Evolutionary conservation across 2,797 vertebrate species (phyloP), one percentile per base, ranked within the genome.

Genomic region (Manis crassicaudata): DNA sequence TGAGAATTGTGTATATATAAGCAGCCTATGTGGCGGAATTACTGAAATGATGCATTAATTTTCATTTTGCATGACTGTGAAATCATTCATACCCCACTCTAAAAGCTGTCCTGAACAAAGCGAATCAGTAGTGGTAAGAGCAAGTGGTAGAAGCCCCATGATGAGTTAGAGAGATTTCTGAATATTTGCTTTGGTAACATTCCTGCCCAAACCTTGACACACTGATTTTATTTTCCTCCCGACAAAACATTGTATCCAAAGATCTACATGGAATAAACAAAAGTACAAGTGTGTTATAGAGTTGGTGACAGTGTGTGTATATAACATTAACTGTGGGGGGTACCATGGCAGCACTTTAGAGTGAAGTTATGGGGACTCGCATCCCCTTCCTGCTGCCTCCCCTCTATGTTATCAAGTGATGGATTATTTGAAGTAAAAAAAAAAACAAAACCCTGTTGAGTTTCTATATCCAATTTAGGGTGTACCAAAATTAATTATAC

Each of bases 401-500:
- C 16, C 63, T 92, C 50, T 40, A 70, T 0, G 8, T 82, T 90
- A 95, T 54, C 76, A 94, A 93, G 84, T 83, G 73, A 97, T 96
- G 70, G 93, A 97, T 97, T 82, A 94, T 96, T 84, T 68, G 92
- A 97, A 98, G 97, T 96, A 95, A 92, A 92, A 97, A 98, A 91
- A 92, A 40, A 40, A 35, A 35, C 35, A 35, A 98, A 98, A 96
- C 95, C 85, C 94, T 97, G 95, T 97, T 98, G 98, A 97, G 92
- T 97, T 96, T 97, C 92, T 97, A 97, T 94, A 77, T 96, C 95
- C 92, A 98, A 98, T 96, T 98, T 97, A 98, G 96, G 83, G 95
- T 97, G 91, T 95, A 97, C 92, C 60, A 96, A 97, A 97, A 98
- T 98, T 98, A 98, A 98, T 98, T 98, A 98, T 96, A 96, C 96